Base-by-base conservation (phyloP, 2,797 vertebrate species). In the Botia kubotai region DNA sequence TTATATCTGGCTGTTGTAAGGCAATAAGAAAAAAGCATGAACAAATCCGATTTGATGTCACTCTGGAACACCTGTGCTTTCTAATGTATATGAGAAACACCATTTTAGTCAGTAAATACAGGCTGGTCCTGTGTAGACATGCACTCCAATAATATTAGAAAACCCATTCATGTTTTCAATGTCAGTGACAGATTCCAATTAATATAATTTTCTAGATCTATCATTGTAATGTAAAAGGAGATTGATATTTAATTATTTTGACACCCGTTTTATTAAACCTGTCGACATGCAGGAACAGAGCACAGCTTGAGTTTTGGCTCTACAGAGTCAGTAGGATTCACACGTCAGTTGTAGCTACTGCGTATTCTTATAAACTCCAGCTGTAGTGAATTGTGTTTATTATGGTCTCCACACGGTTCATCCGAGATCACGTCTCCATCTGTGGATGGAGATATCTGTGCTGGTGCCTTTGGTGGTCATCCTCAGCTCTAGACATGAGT, bases 391-490 rank as follows among this genome's bases (percentile, higher is more conserved):
- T 53, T 36, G 71, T 39, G 33, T 21, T 16, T 10, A 10, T 33
- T 3, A 87, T 88, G 81, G 91, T 84, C 79, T 87, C 88, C 89
- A 65, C 16, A 65, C 26, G 62, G 62, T 36, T 36, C 29, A 2
- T 65, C 58, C 13, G 21, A 62, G 23, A 36, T 65, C 60, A 16
- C 23, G 90, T 84, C 90, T 88, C 86, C 3, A 88, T 90, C 92
- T 92, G 88, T 39, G 84, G 92, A 93, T 90, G 87, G 91, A 90
- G 91, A 93, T 87, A 88, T 93, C 93, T 95, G 93, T 93, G 88
- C 95, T 95, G 66, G 96, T 97, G 97, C 98, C 92, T 97, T 97
- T 96, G 95, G 96, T 95, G 94, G 93, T 94, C 95, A 94, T 95
- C 95, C 92, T 95, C 93, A 89, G 88, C 90, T 85, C 94, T 95